Evolutionary conservation across 2,113 vertebrate species (phyloP).

Genomic region (Polyodon spathula): DNA sequence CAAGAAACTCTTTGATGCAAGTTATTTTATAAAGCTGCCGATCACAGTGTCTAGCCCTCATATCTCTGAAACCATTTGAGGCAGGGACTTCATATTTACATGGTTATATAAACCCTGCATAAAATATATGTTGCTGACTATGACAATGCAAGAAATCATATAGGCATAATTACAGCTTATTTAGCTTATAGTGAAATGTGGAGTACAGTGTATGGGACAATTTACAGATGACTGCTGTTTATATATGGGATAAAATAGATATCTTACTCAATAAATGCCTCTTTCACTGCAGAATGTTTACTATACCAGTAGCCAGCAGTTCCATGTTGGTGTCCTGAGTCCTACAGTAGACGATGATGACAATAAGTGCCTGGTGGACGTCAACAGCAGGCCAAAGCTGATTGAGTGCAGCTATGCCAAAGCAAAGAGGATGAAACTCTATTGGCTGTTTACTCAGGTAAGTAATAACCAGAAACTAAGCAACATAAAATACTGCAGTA

Average conservation of each 20-base stretch:
- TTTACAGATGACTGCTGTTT: neutral
- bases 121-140: no score
- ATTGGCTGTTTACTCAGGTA: constrained; percentile 97
- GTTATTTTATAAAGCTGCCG: no score
- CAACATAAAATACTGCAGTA: neutral
- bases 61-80: no score
- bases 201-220: neutral
- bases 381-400: constrained; percentile 83
- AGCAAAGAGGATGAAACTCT: constrained; percentile 92
- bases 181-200: neutral
- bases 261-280: constrained; percentile 15
- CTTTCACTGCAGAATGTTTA: constrained; percentile 82
- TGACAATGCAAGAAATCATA: no score
- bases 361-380: constrained; percentile 96
- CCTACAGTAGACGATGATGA: constrained; percentile 90
- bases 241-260: neutral
- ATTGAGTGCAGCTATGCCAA: constrained; percentile 92
- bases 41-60: no score
- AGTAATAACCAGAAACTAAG: neutral
- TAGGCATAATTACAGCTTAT: no score
- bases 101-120: no score
- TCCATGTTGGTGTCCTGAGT: constrained; percentile 85
- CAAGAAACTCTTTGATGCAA: no score
- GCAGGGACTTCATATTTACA: no score
- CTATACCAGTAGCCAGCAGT: constrained; percentile 83